Base-by-base conservation (phyloP, 2,113 vertebrate genomes). In the Entomyzon cyanotis region DNA sequence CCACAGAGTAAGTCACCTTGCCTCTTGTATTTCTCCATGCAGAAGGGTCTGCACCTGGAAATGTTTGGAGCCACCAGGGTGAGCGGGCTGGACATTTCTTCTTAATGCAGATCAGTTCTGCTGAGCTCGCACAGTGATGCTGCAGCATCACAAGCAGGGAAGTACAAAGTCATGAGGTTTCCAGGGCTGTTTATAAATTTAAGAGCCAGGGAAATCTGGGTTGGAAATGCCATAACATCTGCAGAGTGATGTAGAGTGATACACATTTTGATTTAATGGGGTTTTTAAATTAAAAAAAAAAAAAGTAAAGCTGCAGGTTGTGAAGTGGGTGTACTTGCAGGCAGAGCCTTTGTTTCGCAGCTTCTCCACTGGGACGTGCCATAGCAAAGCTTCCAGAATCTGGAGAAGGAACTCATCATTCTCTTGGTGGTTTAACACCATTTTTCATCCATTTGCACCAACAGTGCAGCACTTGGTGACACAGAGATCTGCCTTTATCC, bases 301-400 rank as follows among this genome's bases (percentile, higher is more conserved):
- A 47, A 27, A 37, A 41, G 53, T 19, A 47, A 84, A 84, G 18
- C 39, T 8, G 56, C 39, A 35, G 31, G 23, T 21, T 49, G 35
- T 25, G 56, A 49, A 53, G 17, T 8, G 37, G 47, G 25, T 7
- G 5, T 4, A 10, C 17, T 50, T 9, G 31, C 44, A 70, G 47
- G 31, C 56, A 70, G 31, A n/a, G 27, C 39, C 37, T 47, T 75
- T 1, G 0, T 30, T 42, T 63, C 0, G 0, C 20, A 21, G 25
- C 53, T 37, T 64, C 53, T 63, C 12, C 47, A 6, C 25, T 3
- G 15, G 20, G n/a, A 85, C 21, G 6, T 8, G 7, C 19, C 35
- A 9, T 2, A 28, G 52, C 31, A 70, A 39, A 77, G 46, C 19
- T 27, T 28, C 37, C 69, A 30, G 55, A 42, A 17, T 10, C 50